Percentiles rank a stretch among this genome's conserved stretches.
Conservation (phyloP, 2,113 vertebrate genomes). For the Hyla sarda region DNA sequence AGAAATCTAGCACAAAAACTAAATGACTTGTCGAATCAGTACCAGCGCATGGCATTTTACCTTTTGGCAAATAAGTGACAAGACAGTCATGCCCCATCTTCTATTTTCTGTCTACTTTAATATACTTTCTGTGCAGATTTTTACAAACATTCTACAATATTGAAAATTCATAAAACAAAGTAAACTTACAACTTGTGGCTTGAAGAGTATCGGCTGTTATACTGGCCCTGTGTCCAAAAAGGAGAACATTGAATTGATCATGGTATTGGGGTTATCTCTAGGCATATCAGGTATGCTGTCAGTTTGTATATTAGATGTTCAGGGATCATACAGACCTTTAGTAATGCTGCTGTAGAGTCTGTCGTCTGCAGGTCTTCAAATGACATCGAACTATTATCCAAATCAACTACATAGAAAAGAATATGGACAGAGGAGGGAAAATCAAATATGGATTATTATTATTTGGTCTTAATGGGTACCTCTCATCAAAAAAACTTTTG, state of each 20-base stretch:
- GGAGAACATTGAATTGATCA: no score
- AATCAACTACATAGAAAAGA: not conserved
- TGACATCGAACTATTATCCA: conserved; percentile 67
- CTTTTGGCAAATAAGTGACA: not conserved
- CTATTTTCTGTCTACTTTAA: not conserved
- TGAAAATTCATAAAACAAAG: not conserved
- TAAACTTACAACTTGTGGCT: conserved; percentile 36
- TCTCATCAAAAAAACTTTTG: no score
- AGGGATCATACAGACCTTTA: conserved; percentile 64
- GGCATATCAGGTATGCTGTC: not conserved
- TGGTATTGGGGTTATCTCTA: not conserved
- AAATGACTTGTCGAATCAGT: not conserved
- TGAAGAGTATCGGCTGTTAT: conserved; percentile 45
- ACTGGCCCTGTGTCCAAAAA: conserved; percentile 20
- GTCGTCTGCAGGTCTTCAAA: conserved; percentile 77
- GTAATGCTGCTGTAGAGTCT: conserved; percentile 69
- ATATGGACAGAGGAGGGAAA: not conserved
- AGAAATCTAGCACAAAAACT: not conserved
- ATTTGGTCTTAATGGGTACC: no score
- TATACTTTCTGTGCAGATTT: not conserved
- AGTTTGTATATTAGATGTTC: not conserved
- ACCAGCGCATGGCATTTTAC: not conserved
- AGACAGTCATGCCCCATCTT: not conserved
- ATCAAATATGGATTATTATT: not conserved
- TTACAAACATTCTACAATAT: not conserved